Evolutionary conservation across 2,113 vertebrate genomes (phyloP).

Genomic region (Argyrosomus japonicus): DNA sequence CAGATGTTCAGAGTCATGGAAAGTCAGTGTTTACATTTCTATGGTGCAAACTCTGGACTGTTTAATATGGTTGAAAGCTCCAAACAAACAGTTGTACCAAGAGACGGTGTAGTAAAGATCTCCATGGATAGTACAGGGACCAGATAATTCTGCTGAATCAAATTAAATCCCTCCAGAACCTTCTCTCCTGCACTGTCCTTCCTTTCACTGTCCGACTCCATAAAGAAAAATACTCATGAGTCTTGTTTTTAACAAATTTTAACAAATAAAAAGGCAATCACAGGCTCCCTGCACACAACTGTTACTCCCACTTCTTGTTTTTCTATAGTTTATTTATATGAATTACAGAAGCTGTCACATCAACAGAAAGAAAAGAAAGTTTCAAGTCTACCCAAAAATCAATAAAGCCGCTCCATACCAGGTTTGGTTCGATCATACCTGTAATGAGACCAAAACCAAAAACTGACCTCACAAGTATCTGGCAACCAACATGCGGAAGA

Average conservation of each 20-base stretch:
- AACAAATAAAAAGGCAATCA: background rate
- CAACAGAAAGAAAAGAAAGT: background rate
- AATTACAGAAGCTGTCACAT: background rate
- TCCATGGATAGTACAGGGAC: background rate
- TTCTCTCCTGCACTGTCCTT: conserved; percentile 9
- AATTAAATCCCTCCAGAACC: conserved; percentile 45
- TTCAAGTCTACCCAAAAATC: background rate
- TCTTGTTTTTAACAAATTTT: background rate
- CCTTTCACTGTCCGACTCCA: background rate
- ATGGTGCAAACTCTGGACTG: background rate
- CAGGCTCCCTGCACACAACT: background rate
- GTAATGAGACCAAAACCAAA: background rate
- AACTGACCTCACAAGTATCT: background rate
- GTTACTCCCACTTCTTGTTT: background rate
- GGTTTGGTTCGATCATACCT: background rate
- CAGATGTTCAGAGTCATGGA: background rate
- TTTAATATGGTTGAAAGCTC: background rate
- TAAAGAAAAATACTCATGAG: background rate
- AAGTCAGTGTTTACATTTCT: background rate
- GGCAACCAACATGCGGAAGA: background rate
- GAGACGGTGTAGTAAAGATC: background rate
- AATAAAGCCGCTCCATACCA: background rate
- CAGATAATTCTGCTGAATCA: conserved; percentile 41
- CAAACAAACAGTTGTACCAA: background rate
- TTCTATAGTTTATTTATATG: background rate